These are phyloP conservation scores for Euschistus heros DNA, from an alignment of 1,140 invertebrate species.

Conservation along the genomic window DNA sequence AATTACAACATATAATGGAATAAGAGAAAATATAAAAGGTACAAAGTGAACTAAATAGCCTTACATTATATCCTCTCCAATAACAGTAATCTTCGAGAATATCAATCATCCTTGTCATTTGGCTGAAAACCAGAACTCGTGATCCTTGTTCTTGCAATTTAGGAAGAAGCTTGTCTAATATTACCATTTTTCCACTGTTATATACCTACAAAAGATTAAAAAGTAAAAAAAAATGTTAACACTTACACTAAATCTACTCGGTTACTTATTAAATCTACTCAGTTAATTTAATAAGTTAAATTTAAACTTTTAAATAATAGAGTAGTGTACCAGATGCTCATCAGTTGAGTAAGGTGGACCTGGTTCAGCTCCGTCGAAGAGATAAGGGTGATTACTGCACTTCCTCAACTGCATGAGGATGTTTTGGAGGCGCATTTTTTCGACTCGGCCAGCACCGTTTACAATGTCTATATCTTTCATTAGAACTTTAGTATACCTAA, in stretches of 20 bases:
- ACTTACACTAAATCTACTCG: no score
- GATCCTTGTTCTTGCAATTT: slow-evolving; percentile 87
- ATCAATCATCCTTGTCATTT: slow-evolving; percentile 98
- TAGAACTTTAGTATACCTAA: slow-evolving; percentile 67
- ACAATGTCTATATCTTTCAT: slow-evolving; percentile 99
- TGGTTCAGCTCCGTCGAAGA: slow-evolving; percentile 98
- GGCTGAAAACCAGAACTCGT: slow-evolving; percentile 92
- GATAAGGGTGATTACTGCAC: slow-evolving; percentile 96
- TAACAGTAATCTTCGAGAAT: slow-evolving; percentile 98
- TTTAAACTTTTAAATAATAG: no score
- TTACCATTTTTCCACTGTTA: slow-evolving; percentile 94
- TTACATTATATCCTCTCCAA: slow-evolving; percentile 72
- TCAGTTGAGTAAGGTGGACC: slow-evolving; percentile 99
- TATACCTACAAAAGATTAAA: slow-evolving; percentile 45
- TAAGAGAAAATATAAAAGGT: no score
- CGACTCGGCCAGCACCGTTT: slow-evolving; percentile 93
- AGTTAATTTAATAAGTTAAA: no score
- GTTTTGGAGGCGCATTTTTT: slow-evolving; percentile 96
- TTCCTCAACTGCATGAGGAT: slow-evolving; percentile 98
- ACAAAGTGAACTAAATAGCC: no score
- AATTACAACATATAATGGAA: no score
- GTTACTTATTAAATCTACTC: no score
- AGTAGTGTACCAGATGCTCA: slow-evolving; percentile 58
- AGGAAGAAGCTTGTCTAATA: slow-evolving; percentile 90
- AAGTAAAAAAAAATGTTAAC: no score